Base-by-base conservation (phyloP, 1,140 invertebrate species). In the Arion vulgaris region DNA sequence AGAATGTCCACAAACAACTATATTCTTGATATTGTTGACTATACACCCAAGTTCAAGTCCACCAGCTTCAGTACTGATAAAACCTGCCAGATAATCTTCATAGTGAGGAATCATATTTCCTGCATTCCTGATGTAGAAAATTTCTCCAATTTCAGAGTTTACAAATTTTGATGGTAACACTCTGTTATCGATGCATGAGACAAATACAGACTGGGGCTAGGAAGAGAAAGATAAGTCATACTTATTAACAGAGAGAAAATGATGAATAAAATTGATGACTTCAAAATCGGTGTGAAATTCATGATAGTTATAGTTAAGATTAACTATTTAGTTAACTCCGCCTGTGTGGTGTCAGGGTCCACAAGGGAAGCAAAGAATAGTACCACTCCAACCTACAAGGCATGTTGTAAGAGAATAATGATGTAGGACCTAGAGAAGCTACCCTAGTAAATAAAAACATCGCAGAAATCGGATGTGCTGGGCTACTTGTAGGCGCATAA, bases 121-220 rank as follows among this genome's bases (percentile, higher is more conserved):
- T 76, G 97, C 97, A 94, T 99, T 99, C 92, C 98, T 94, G 0
- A 99, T 96, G 89, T 98, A 96, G 94, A 98, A 99, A 97, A 98
- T 98, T 91, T 99, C 97, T 71, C 98, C 98, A 83, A 98, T 96
- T 91, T 97, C 96, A 80, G 96, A 97, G 94, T 98, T 96, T 53
- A 97, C 98, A 93, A 99, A 98, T 91, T 97, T 94, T 82, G 97
- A 97, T 34, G 97, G 97, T 86, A 98, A 96, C 95, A 99, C 97
- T 93, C 98, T 94, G 92, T 96, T 97, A 93, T 99, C 98, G 95
- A 99, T 98, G 93, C 98, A 99, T 28, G 97, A 98, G 92, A 99
- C 98, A 93, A 99, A 97, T 82, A 99, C 95, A 84, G 97, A 96
- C 94, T 97, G 97, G 13, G 98, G 98, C 96, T 98, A 92, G 85